Evolutionary conservation across 1,140 invertebrate species (phyloP).

Genomic region (Protaetia brevitarsis): DNA sequence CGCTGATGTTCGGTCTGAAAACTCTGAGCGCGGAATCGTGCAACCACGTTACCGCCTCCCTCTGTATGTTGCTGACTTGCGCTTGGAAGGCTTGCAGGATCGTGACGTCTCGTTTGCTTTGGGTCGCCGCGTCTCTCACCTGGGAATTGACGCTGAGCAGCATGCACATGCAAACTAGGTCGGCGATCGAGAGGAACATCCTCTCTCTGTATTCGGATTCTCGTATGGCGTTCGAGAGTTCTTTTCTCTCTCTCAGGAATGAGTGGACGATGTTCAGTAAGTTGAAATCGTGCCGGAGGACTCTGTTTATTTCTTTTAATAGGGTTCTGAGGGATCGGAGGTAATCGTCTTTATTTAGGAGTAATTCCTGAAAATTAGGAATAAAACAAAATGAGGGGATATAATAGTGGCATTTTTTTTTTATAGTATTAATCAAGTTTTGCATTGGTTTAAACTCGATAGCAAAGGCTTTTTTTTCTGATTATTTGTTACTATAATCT

Average conservation of each 20-base stretch:
- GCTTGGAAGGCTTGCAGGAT: conserved; percentile 46
- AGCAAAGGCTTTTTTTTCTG: too few species aligned
- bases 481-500: too few species aligned
- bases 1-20: conserved; percentile 68
- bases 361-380: conserved; percentile 67
- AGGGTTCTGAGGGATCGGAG: conserved; percentile 78
- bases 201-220: conserved; percentile 74
- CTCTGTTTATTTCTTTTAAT: conserved; percentile 81
- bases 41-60: conserved; percentile 82
- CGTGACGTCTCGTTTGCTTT: conserved; percentile 55
- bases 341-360: conserved; percentile 88
- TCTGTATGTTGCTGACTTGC: conserved; percentile 67
- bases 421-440: too few species aligned
- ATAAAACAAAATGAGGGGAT: background rate
- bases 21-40: conserved; percentile 73
- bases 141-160: conserved; percentile 75
- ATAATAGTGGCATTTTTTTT: too few species aligned
- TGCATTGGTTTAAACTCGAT: too few species aligned
- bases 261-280: conserved; percentile 66
- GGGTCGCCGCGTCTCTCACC: conserved; percentile 67
- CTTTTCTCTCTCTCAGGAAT: conserved; percentile 64
- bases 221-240: conserved; percentile 52
- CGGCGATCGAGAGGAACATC: conserved; percentile 77
- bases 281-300: conserved; percentile 76
- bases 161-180: conserved; percentile 82